These are phyloP conservation scores for Calosoma granatense DNA, from an alignment of 1,140 invertebrate genomes.

Conservation along the genomic window DNA sequence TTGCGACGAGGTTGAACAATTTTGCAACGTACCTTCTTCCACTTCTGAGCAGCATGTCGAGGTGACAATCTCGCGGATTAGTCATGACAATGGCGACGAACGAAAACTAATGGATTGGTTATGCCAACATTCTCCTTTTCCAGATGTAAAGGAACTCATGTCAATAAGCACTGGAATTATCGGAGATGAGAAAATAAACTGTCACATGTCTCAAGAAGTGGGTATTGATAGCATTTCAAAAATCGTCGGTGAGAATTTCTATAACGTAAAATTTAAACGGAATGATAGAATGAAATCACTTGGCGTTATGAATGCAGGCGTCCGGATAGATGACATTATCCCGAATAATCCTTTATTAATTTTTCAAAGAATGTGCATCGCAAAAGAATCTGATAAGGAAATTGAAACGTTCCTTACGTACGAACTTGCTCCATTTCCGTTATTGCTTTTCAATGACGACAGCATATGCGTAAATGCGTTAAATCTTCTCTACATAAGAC, in stretches of 20 bases:
- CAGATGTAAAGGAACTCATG: constrained; percentile 22
- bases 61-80: constrained; percentile 23
- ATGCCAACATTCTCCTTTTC: constrained; percentile 21
- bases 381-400: no score
- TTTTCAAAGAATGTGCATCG: no score
- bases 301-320: not conserved
- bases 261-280: constrained; percentile 19
- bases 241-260: no score
- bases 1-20: constrained; percentile 17
- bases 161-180: constrained; percentile 25
- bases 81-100: constrained; percentile 23
- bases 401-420: no score
- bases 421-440: no score
- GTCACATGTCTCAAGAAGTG: constrained; percentile 23
- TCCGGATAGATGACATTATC: no score
- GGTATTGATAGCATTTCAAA: no score
- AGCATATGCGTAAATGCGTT: no score
- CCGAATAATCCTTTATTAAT: no score
- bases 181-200: constrained; percentile 21
- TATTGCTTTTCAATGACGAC: no score
- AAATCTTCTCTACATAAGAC: no score
- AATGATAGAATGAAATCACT: constrained; percentile 15
- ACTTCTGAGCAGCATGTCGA: constrained; percentile 24
- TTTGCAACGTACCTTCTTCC: constrained; percentile 13
- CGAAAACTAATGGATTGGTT: constrained; percentile 23